These are phyloP conservation scores for Amitus sp. DNA, from an alignment of 2,888 invertebrate species.

Conservation along the genomic window DNA sequence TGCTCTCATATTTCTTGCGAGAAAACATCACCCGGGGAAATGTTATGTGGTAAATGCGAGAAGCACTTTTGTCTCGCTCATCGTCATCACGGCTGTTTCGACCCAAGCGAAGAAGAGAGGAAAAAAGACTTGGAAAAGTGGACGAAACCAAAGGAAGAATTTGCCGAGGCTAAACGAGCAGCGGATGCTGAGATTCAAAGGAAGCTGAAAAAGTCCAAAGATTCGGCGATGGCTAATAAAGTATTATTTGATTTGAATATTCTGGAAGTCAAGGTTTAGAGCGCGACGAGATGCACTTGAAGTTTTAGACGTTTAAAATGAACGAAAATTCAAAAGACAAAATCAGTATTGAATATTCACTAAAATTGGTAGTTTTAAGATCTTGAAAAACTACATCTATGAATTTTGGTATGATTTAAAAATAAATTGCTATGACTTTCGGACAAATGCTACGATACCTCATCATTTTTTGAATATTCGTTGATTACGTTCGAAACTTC, in stretches of 20 bases:
- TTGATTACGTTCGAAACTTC: too few relatives aligned
- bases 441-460: too few relatives aligned
- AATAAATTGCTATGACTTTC: too few relatives aligned
- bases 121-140: conserved; percentile 70
- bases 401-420: too few relatives aligned
- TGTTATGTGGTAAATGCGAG: conserved; percentile 74
- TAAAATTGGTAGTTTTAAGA: too few relatives aligned
- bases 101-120: conserved; percentile 69
- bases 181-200: conserved; percentile 72
- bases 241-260: conserved; percentile 37
- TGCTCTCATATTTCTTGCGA: conserved; percentile 72
- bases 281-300: too few relatives aligned
- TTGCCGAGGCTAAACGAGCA: conserved; percentile 71
- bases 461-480: too few relatives aligned
- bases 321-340: too few relatives aligned
- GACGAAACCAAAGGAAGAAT: conserved; percentile 72
- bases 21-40: conserved; percentile 72
- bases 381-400: too few relatives aligned
- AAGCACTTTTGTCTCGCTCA: conserved; percentile 79
- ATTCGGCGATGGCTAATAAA: conserved; percentile 75
- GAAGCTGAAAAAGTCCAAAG: conserved; percentile 73
- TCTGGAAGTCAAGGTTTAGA: too few relatives aligned
- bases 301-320: too few relatives aligned
- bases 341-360: too few relatives aligned
- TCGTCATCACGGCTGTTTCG: conserved; percentile 70